Percentiles rank a stretch among this genome's conserved stretches.
These are phyloP conservation scores for Drosophila pseudotakahashii DNA, from an alignment of 2,888 invertebrate species.

Conservation along the genomic window DNA sequence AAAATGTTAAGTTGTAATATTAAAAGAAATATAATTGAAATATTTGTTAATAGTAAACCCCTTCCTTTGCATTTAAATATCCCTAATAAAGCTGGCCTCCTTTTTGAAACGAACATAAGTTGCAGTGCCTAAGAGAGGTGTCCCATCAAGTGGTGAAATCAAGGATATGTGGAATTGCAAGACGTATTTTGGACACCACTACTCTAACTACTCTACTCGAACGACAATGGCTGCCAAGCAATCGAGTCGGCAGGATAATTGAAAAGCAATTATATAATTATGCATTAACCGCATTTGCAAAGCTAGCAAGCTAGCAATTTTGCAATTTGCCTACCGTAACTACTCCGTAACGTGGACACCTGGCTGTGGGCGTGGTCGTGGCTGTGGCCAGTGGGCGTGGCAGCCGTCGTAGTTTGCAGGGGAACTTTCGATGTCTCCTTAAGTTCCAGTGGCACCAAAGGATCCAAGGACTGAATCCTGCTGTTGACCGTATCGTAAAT, in stretches of 20 bases:
- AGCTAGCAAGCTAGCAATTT: conserved; percentile 24
- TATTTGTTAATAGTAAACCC: not conserved
- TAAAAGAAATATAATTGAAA: too few relatives aligned
- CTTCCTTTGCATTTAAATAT: not conserved
- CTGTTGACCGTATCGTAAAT: conserved; percentile 37
- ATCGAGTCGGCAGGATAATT: conserved; percentile 31
- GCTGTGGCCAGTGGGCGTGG: conserved; percentile 20
- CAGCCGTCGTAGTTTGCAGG: conserved; percentile 4
- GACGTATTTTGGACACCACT: conserved; percentile 5
- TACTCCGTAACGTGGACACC: conserved; percentile 30
- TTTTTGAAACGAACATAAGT: not conserved
- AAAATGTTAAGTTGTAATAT: too few relatives aligned
- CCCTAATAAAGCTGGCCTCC: not conserved
- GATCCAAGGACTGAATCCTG: conserved; percentile 19
- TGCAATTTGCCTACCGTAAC: conserved; percentile 36
- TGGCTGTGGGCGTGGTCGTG: not conserved
- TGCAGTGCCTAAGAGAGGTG: not conserved
- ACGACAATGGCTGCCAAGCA: conserved; percentile 2
- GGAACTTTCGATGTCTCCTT: conserved; percentile 11
- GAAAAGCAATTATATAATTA: conserved; percentile 39
- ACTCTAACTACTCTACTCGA: not conserved
- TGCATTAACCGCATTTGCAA: conserved; percentile 16
- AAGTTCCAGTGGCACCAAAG: conserved; percentile 4
- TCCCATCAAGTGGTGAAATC: not conserved
- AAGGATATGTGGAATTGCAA: not conserved